Conservation (phyloP, 2,797 vertebrate genomes). For the Limnodromus scolopaceus region DNA sequence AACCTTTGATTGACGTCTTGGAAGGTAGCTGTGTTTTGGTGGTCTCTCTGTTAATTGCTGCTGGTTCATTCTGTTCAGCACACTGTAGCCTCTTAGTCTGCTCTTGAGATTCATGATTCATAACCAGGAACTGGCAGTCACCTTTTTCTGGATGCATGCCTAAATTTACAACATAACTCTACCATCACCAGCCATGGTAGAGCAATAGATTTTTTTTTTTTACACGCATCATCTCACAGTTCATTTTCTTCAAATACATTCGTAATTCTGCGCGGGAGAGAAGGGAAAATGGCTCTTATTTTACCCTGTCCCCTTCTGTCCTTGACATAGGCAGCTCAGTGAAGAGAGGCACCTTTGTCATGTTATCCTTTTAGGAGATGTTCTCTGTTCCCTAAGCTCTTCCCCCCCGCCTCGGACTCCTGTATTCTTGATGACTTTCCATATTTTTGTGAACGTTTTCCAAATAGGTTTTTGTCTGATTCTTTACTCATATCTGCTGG, state of each 20-base stretch:
- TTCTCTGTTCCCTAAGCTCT: neutral
- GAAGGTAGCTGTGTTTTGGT: conserved; percentile 15
- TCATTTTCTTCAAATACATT: conserved; percentile 6
- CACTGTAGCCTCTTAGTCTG: conserved; percentile 1
- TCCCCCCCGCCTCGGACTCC: neutral
- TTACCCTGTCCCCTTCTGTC: neutral
- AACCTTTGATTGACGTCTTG: neutral
- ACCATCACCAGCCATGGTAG: neutral
- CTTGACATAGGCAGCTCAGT: neutral
- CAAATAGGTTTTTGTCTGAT: neutral
- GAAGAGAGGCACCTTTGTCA: neutral
- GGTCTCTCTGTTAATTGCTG: neutral
- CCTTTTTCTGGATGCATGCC: conserved; percentile 63
- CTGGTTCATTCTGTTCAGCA: neutral
- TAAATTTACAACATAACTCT: conserved; percentile 48
- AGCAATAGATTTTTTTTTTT: conserved; percentile 48
- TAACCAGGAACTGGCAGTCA: conserved; percentile 39
- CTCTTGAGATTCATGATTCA: conserved; percentile 25
- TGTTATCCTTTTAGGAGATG: neutral
- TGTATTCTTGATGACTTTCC: neutral
- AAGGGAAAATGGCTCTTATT: neutral
- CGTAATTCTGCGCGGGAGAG: neutral
- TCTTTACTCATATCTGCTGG: neutral
- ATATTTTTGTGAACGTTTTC: neutral
- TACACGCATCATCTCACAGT: neutral